A percentile compares a stretch with the other conserved stretches of the same genome.
Conservation (phyloP, 2,113 vertebrate species). For the Pionites leucogaster region DNA sequence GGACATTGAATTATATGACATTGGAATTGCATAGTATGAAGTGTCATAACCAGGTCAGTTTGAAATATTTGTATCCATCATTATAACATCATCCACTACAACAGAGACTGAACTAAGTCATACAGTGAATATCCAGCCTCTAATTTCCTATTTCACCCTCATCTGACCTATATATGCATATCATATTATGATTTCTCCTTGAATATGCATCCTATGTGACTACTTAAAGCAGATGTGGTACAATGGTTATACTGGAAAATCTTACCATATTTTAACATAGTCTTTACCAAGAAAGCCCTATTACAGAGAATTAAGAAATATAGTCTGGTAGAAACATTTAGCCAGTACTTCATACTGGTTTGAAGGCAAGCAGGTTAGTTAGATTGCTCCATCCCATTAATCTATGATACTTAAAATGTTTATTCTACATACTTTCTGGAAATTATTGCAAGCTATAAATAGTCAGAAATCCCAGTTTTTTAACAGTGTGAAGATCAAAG, state of each 20-base stretch:
- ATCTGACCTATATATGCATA: not conserved
- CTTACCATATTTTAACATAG: not conserved
- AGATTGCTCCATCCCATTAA: not conserved
- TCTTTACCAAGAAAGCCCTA: not conserved
- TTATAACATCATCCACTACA: not conserved
- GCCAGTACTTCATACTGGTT: not conserved
- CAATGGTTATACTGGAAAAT: not conserved
- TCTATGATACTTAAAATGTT: not conserved
- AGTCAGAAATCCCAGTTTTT: not conserved
- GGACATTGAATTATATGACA: constrained; percentile 5
- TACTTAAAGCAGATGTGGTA: not conserved
- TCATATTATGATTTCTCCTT: not conserved
- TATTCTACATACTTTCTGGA: not conserved
- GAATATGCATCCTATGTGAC: not conserved
- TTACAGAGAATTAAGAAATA: not conserved
- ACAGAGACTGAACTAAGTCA: not conserved
- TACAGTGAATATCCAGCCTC: not conserved
- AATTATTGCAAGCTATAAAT: not conserved
- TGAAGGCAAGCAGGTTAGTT: not conserved
- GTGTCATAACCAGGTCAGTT: not conserved
- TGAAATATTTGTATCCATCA: not conserved
- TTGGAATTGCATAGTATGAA: not conserved
- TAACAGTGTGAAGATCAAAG: not conserved
- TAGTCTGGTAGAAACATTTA: not conserved
- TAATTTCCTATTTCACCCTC: not conserved